Conservation (phyloP, 92 coral and sea anemone genomes). For the Galaxea fascicularis region DNA sequence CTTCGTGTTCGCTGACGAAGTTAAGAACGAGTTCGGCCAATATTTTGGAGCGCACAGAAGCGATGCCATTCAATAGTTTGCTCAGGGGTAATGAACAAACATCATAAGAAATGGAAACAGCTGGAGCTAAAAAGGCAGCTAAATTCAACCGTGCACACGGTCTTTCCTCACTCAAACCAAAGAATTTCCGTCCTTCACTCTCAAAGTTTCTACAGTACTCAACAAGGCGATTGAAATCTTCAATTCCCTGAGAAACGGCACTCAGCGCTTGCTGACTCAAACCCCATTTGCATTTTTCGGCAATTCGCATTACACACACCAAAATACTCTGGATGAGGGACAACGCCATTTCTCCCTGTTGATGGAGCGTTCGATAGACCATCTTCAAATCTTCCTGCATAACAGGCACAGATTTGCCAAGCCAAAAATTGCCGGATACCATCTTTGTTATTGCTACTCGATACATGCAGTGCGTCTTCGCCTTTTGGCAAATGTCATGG, state of each 20-base stretch:
- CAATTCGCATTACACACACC: conserved; percentile 61
- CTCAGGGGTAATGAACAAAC: conserved; percentile 67
- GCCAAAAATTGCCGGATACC: conserved; percentile 61
- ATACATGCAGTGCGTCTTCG: conserved; percentile 80
- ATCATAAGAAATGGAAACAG: conserved; percentile 29
- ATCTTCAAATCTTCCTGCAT: conserved; percentile 59
- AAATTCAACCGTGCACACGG: conserved; percentile 8
- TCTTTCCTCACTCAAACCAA: conserved; percentile 54
- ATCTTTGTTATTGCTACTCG: conserved; percentile 69
- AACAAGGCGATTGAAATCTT: conserved; percentile 80
- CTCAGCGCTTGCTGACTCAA: conserved; percentile 62
- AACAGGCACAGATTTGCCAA: conserved; percentile 57
- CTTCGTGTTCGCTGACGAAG: conserved; percentile 72
- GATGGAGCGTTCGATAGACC: conserved; percentile 55
- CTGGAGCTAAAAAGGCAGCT: conserved; percentile 19
- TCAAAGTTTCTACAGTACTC: conserved; percentile 68
- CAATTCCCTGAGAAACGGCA: conserved; percentile 76
- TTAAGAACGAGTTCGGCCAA: conserved; percentile 66
- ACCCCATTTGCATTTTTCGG: conserved; percentile 66
- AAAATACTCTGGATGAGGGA: conserved; percentile 68
- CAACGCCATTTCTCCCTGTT: conserved; percentile 32
- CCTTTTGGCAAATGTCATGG: conserved; percentile 87
- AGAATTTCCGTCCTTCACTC: conserved; percentile 21
- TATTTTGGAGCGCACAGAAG: conserved; percentile 70
- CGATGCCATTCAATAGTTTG: conserved; percentile 78